Conservation (phyloP, 2,113 vertebrate species). For the Merops nubicus region DNA sequence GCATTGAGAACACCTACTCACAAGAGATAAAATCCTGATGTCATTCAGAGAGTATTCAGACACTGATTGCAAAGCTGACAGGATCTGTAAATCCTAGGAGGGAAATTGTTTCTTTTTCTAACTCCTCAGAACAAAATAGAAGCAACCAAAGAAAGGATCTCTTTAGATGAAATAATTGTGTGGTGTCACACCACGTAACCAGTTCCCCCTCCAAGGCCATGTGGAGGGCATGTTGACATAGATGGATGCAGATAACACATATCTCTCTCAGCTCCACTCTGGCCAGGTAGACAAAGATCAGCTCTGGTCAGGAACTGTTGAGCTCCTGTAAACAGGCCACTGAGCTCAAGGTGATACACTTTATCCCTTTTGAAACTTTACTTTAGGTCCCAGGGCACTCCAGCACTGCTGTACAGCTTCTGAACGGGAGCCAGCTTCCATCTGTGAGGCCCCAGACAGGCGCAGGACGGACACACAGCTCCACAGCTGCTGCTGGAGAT, state of each 20-base stretch:
- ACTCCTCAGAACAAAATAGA: neutral
- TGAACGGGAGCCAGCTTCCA: neutral
- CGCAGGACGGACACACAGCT: fast-evolving
- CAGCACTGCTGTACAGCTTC: neutral
- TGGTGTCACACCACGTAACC: neutral
- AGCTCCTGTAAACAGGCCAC: neutral
- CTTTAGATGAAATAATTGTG: neutral
- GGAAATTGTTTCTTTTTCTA: neutral
- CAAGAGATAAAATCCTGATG: neutral
- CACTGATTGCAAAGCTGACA: neutral
- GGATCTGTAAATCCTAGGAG: neutral
- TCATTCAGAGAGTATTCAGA: neutral
- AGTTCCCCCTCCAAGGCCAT: neutral
- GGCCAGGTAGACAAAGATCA: neutral
- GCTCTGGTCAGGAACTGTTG: neutral
- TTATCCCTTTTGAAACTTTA: neutral
- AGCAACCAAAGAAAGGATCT: neutral
- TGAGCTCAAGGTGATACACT: neutral
- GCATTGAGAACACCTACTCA: neutral
- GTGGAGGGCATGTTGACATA: neutral
- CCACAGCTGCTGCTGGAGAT: neutral
- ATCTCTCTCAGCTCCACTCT: neutral
- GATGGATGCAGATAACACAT: neutral
- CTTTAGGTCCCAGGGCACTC: neutral
- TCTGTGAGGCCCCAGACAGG: fast-evolving